A percentile compares a stretch with the other conserved stretches of the same genome.
Conservation (phyloP, 1,140 invertebrate species). For the Pseudomyrmex cubaensis region DNA sequence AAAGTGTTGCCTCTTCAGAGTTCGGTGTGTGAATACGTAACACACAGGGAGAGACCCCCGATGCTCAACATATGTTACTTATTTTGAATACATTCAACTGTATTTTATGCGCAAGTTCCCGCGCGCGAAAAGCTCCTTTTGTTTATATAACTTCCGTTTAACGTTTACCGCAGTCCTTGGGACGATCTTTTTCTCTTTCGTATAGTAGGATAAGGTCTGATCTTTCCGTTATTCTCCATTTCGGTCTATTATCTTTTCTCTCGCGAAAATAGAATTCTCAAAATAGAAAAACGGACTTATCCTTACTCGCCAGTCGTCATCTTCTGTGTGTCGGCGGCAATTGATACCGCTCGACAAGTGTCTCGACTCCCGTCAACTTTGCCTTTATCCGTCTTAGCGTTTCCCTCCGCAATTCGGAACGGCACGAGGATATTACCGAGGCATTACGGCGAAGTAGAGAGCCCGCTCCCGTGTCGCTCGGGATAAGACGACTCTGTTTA, state of each 20-base stretch:
- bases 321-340: constrained; percentile 11
- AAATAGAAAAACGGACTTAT: constrained; percentile 46
- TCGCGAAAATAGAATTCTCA: constrained; percentile 15
- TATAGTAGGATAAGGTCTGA: background rate
- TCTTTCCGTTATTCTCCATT: background rate
- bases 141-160: background rate
- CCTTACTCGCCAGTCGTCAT: constrained; percentile 37
- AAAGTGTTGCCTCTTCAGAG: constrained; percentile 1
- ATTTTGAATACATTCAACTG: constrained; percentile 4
- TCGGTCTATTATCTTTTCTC: background rate
- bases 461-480: constrained; percentile 22
- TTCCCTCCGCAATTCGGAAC: constrained; percentile 24
- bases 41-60: constrained; percentile 14
- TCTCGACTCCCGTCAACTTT: constrained; percentile 38
- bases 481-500: constrained; percentile 58
- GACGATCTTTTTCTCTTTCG: background rate
- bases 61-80: background rate
- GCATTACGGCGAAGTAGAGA: constrained; percentile 43
- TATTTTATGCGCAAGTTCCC: background rate
- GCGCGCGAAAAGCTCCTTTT: background rate
- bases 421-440: constrained; percentile 45
- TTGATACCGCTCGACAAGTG: constrained; percentile 55
- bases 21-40: background rate
- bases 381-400: constrained; percentile 24
- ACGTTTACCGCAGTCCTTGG: background rate